Conservation (phyloP, 2,797 vertebrate genomes). For the Mycteria americana region DNA sequence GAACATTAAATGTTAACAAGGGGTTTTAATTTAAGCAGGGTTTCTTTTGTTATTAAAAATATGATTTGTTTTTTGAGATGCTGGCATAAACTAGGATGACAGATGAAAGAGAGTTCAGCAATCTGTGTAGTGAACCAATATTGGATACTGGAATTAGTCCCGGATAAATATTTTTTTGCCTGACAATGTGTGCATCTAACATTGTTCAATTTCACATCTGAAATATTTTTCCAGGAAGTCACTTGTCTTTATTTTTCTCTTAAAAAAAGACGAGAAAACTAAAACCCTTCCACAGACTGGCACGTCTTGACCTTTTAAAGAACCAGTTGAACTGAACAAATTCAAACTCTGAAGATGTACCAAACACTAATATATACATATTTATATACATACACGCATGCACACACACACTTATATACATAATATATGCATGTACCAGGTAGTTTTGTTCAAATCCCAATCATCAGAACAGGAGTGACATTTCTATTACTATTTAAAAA, state of each 20-base stretch:
- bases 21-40: not conserved
- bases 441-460: not conserved
- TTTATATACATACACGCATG: too few species aligned
- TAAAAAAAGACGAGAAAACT: not conserved
- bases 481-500: not conserved
- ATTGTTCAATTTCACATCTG: not conserved
- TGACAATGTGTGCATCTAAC: not conserved
- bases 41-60: not conserved
- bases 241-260: not conserved
- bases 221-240: not conserved
- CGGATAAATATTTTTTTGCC: not conserved
- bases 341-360: not conserved
- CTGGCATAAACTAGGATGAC: not conserved
- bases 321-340: not conserved
- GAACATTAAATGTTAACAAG: not conserved
- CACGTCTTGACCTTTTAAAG: not conserved
- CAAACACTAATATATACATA: not conserved
- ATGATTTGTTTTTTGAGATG: not conserved
- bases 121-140: not conserved
- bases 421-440: not conserved
- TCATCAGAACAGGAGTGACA: not conserved
- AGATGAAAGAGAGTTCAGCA: not conserved
- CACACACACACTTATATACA: accelerated
- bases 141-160: not conserved
- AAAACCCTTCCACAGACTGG: not conserved